Evolutionary conservation across 2,113 vertebrate genomes (phyloP), one percentile per base, ranked within the genome.

Genomic region (Sterrhoptilus dennistouni): DNA sequence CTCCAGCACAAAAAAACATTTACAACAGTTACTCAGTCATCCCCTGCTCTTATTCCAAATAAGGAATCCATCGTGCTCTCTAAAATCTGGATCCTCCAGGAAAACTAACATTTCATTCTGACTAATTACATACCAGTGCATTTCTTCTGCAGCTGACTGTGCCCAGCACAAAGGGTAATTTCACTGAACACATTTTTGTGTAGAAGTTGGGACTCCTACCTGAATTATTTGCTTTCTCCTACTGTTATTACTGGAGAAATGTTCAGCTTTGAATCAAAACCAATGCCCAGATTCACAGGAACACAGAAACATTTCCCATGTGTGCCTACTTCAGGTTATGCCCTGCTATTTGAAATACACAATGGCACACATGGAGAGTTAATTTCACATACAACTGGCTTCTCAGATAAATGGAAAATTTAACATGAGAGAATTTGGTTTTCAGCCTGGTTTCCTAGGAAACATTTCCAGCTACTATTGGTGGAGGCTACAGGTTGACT

Each of bases 361-460:
- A 92, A 83, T 57, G 33, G 50, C 69, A 87, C 31, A 89, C 44
- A 25, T 5, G 24, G 72, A 84, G 65, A 79, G 22, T 40, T 78
- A 89, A 35, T 64, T 79, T 33, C 50, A 54, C 2, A 5, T 66
- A 79, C 29, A 87, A 85, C 9, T 75, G 77, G 45, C 42, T 92
- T 89, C 83, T 84, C 86, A 72, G 64, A 47, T 63, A 71, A 92
- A 92, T 8, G 83, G 85, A 94, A 92, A 95, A 87, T 45, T 60
- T 80, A 88, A 42, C 80, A 72, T 12, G 40, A 86, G 31, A 85
- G 45, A 71, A 82, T 86, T 68, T 83, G 49, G 19, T 68, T 72
- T 95, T 65, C 90, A 84, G 80, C 60, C 50, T 4, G 5, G 92
- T 97, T 96, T 94, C 90, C 89, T 89, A 89, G 94, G 94, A 89